Evolutionary conservation across 2,113 vertebrate genomes (phyloP).

Genomic region (rabbit (Oryctolagus cuniculus)): DNA sequence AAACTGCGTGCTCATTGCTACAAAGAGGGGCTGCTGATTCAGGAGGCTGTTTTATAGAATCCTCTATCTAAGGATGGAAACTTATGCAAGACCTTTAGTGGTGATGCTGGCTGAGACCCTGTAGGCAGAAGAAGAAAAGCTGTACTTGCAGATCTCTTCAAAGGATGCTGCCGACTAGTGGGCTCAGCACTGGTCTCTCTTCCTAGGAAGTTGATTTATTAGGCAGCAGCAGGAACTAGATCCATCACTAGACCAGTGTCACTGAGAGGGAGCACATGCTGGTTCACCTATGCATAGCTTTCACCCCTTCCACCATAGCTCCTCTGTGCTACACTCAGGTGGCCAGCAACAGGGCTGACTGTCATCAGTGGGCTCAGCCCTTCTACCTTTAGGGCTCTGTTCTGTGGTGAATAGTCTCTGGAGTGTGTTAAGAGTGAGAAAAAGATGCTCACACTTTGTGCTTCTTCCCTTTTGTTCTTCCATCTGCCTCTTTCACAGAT

Average conservation of each 20-base stretch:
- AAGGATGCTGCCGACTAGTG: background rate
- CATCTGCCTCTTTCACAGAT: background rate
- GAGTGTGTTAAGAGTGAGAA: background rate
- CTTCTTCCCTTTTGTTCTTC: no score
- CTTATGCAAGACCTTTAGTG: background rate
- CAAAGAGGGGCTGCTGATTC: background rate
- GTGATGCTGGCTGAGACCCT: no score
- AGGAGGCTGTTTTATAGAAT: background rate
- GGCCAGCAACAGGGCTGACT: background rate
- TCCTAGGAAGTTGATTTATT: background rate
- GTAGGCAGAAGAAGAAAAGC: no score
- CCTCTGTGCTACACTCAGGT: rapidly evolving
- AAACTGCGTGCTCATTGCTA: background rate
- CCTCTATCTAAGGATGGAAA: no score
- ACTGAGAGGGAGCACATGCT: no score
- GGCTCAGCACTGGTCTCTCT: background rate
- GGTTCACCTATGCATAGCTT: background rate
- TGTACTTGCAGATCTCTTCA: background rate
- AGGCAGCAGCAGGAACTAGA: background rate
- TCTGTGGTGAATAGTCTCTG: background rate
- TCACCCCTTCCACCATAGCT: background rate
- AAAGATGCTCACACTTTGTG: background rate
- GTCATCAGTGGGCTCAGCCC: background rate
- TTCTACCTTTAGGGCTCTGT: background rate
- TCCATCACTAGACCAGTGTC: background rate